Conservation (phyloP, 2,797 vertebrate genomes). For the Oryzias sinensis region DNA sequence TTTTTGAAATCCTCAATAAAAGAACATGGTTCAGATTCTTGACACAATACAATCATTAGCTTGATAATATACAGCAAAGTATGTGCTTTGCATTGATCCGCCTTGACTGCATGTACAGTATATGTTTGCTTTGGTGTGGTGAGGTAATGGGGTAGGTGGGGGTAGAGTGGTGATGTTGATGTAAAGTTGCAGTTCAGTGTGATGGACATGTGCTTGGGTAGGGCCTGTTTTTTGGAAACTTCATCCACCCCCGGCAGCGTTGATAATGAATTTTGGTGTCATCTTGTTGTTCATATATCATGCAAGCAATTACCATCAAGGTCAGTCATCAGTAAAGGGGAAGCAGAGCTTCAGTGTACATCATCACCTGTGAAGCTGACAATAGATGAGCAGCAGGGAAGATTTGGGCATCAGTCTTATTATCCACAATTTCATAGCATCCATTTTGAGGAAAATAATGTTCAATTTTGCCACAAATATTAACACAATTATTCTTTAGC, state of each 20-base stretch:
- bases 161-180: neutral
- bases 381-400: slow-evolving; percentile 17
- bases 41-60: too few relatives aligned
- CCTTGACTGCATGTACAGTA: too few relatives aligned
- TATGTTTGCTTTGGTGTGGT: too few relatives aligned
- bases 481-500: too few relatives aligned
- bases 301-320: slow-evolving; percentile 43
- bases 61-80: too few relatives aligned
- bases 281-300: slow-evolving; percentile 32
- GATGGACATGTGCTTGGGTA: slow-evolving; percentile 13
- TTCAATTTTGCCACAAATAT: neutral
- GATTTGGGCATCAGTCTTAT: slow-evolving; percentile 9
- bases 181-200: slow-evolving; percentile 6
- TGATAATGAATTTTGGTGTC: slow-evolving; percentile 33
- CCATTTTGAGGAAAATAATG: neutral
- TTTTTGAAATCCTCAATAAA: too few relatives aligned
- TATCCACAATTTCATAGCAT: slow-evolving; percentile 6
- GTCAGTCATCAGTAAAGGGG: slow-evolving; percentile 29
- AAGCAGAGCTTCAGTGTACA: slow-evolving; percentile 12
- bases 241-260: slow-evolving; percentile 17
- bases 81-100: too few relatives aligned
- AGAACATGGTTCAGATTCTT: too few relatives aligned
- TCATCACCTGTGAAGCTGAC: slow-evolving; percentile 24
- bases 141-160: too few relatives aligned
- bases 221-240: slow-evolving; percentile 21